Evolutionary conservation across 2,888 invertebrate genomes (phyloP).

Genomic region (Pachycephus smyrnensis): DNA sequence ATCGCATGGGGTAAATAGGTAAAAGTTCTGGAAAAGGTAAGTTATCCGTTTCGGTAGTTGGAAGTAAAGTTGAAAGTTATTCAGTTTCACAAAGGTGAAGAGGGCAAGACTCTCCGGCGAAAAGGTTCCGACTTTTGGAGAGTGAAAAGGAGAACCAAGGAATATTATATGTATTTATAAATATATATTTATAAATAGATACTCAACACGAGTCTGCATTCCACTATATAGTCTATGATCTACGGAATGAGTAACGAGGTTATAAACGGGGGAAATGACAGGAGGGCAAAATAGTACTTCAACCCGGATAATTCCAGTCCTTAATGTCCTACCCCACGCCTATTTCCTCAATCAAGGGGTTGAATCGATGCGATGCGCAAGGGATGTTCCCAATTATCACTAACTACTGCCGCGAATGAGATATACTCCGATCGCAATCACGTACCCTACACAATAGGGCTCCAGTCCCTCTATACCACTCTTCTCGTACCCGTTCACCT

Average conservation of each 20-base stretch:
- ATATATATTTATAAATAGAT: too few relatives aligned
- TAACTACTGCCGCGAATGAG: conserved; percentile 56
- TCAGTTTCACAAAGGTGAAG: conserved; percentile 1
- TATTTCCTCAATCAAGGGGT: conserved; percentile 60
- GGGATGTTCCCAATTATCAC: conserved; percentile 64
- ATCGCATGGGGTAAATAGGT: conserved; percentile 11
- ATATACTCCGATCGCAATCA: conserved; percentile 17
- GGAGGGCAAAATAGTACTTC: conserved; percentile 27
- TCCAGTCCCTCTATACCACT: too few relatives aligned
- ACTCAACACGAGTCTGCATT: conserved; percentile 14
- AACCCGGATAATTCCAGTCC: conserved; percentile 49
- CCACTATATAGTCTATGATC: background rate
- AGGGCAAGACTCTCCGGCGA: background rate
- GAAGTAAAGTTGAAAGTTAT: background rate
- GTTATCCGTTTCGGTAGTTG: background rate
- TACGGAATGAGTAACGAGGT: conserved; percentile 29
- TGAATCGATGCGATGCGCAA: conserved; percentile 58
- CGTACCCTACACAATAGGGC: background rate
- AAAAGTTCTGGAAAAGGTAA: conserved; percentile 11
- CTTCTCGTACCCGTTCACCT: too few relatives aligned
- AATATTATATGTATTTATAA: too few relatives aligned
- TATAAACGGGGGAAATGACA: conserved; percentile 31
- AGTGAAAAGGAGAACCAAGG: too few relatives aligned
- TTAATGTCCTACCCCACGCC: conserved; percentile 46
- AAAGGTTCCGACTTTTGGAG: too few relatives aligned